phyloP scores from a whole-genome alignment of 2,888 invertebrate species.

The Drosophila peninsularis region DNA sequence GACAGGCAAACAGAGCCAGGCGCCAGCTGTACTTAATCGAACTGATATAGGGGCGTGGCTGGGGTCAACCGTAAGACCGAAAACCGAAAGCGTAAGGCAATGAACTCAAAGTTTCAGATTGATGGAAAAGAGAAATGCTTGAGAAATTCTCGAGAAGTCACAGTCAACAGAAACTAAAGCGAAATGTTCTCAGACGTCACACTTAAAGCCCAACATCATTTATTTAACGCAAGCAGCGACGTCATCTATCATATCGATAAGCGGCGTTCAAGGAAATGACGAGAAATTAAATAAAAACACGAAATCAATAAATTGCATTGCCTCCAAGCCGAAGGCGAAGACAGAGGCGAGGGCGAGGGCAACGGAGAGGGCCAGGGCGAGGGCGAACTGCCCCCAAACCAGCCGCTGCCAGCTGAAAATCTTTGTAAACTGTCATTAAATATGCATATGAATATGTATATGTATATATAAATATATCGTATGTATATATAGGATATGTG shows the following conservation, averaged over 20 bases:
- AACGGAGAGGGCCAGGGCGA: no score
- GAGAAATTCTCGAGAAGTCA: conserved; percentile 32
- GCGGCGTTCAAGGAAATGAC: conserved; percentile 40
- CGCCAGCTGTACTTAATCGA: conserved; percentile 58
- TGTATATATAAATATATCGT: conserved; percentile 2
- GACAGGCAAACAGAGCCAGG: conserved; percentile 27
- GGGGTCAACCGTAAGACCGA: not conserved
- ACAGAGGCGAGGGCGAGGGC: conserved; percentile 4
- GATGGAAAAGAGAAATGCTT: conserved; percentile 42
- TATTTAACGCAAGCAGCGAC: conserved; percentile 43
- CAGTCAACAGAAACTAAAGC: conserved; percentile 6
- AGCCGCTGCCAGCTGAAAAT: conserved; percentile 32
- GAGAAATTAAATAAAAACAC: conserved; percentile 67
- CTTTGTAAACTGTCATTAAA: conserved; percentile 63
- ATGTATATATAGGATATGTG: conserved; percentile 32
- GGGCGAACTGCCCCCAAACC: conserved; percentile 1
- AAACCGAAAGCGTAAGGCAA: conserved; percentile 39
- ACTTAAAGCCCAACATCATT: conserved; percentile 59
- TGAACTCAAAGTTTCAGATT: conserved; percentile 47
- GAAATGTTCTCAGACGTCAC: conserved; percentile 36
- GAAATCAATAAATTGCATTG: conserved; percentile 75
- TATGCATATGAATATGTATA: conserved; percentile 59
- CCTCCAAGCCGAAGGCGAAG: conserved; percentile 10
- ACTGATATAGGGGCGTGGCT: conserved; percentile 10
- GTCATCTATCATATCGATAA: conserved; percentile 38